Conservation (phyloP, 2,888 invertebrate genomes). For the Tenthredo scrophulariae region DNA sequence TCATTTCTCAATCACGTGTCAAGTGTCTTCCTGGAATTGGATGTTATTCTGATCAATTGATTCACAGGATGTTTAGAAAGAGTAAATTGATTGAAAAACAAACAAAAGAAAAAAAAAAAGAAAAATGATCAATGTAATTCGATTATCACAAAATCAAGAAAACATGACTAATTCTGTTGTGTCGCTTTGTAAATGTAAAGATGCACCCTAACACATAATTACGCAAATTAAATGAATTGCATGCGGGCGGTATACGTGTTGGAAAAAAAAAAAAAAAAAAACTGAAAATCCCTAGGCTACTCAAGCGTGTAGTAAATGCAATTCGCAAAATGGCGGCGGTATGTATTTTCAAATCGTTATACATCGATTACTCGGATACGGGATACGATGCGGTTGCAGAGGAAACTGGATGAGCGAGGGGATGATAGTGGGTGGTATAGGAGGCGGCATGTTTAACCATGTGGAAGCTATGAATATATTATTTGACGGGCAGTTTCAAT, state of each 20-base stretch:
- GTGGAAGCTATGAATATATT: conserved; percentile 78
- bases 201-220: neutral
- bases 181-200: neutral
- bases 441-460: conserved; percentile 73
- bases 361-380: conserved; percentile 42
- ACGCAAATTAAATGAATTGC: neutral
- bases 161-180: neutral
- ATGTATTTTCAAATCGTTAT: conserved; percentile 49
- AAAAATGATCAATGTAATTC: too few species aligned
- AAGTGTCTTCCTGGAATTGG: neutral
- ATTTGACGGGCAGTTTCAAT: conserved; percentile 76
- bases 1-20: neutral
- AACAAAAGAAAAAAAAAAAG: too few species aligned
- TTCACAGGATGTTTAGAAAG: neutral
- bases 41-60: neutral
- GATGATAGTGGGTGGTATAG: conserved; percentile 56
- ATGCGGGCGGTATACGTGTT: neutral
- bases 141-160: neutral
- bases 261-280: neutral
- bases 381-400: conserved; percentile 45
- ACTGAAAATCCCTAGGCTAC: neutral
- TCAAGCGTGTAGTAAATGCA: conserved; percentile 6
- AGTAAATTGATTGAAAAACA: neutral
- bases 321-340: conserved; percentile 48
- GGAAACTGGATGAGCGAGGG: conserved; percentile 59